Conservation (phyloP, 2,113 vertebrate species). For the Brachionichthys hirsutus region DNA sequence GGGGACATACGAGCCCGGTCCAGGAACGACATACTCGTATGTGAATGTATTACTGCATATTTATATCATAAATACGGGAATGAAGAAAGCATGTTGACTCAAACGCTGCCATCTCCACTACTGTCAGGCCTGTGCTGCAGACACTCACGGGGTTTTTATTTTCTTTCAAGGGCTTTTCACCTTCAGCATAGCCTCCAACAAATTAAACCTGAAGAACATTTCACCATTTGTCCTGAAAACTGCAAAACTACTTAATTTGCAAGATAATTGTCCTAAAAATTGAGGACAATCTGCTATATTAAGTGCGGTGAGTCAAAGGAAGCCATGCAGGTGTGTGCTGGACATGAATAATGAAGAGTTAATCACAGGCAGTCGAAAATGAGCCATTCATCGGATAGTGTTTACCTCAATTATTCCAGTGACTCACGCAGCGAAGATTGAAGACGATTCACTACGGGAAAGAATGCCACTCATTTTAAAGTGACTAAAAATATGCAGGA, state of each 20-base stretch:
- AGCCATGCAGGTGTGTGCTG: neutral
- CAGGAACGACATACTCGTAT: too few relatives aligned
- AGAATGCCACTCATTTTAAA: conserved; percentile 9
- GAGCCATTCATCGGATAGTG: too few relatives aligned
- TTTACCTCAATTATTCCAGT: conserved; percentile 1
- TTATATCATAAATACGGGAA: neutral
- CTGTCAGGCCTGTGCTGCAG: neutral
- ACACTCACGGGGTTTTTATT: neutral
- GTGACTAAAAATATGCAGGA: conserved; percentile 42
- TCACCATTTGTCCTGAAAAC: conserved; percentile 20
- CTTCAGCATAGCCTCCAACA: conserved; percentile 10
- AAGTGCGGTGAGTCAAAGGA: conserved; percentile 9
- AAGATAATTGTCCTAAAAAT: conserved; percentile 18
- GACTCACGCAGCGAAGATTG: conserved; percentile 17
- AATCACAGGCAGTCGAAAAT: too few relatives aligned
- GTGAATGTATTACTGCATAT: too few relatives aligned
- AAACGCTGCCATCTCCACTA: conserved; percentile 6
- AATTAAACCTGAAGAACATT: conserved; percentile 27
- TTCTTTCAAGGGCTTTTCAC: conserved; percentile 3
- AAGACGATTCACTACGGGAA: conserved; percentile 14
- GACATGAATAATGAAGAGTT: conserved; percentile 16
- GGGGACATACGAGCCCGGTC: too few relatives aligned
- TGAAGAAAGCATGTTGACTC: neutral
- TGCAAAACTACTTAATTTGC: conserved; percentile 13
- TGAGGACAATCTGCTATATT: neutral